phyloP scores from a whole-genome alignment of 2,113 vertebrate species.

The Actenoides lindsayi region DNA sequence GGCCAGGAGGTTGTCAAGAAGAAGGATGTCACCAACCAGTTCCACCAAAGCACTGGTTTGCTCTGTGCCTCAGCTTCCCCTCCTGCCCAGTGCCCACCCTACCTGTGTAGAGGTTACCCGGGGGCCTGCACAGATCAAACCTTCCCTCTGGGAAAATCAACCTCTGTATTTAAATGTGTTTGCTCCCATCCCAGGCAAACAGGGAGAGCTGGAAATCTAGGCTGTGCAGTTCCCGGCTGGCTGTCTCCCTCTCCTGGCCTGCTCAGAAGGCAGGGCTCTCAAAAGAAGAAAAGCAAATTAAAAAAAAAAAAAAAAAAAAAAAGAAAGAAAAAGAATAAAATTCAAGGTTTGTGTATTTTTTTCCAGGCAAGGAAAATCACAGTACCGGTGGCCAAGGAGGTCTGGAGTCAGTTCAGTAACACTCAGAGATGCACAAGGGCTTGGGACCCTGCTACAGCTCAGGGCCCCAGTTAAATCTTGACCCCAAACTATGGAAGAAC shows the following conservation, averaged over 20 bases:
- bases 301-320: too few relatives aligned
- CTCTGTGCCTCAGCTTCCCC: not conserved
- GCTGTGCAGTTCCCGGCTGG: not conserved
- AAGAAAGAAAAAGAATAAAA: not conserved
- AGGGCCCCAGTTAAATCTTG: not conserved
- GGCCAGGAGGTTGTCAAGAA: not conserved
- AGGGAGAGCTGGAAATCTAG: not conserved
- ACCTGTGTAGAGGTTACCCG: not conserved
- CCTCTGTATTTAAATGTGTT: not conserved
- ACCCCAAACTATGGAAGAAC: not conserved
- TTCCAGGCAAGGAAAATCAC: not conserved
- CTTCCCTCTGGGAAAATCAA: not conserved
- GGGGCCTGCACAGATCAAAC: not conserved
- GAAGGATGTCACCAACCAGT: not conserved
- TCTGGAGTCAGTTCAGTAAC: not conserved
- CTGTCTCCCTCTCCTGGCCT: conserved; percentile 53
- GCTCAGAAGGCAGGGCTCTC: not conserved
- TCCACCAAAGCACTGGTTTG: not conserved
- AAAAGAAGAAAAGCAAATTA: too few relatives aligned
- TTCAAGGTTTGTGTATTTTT: rapidly evolving
- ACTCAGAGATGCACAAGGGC: not conserved
- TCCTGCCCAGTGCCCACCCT: not conserved
- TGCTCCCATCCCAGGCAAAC: not conserved
- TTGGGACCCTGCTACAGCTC: not conserved
- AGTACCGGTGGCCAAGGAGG: not conserved